These are phyloP conservation scores for Macrophya annulata DNA, from an alignment of 2,888 invertebrate genomes.

Conservation along the genomic window DNA sequence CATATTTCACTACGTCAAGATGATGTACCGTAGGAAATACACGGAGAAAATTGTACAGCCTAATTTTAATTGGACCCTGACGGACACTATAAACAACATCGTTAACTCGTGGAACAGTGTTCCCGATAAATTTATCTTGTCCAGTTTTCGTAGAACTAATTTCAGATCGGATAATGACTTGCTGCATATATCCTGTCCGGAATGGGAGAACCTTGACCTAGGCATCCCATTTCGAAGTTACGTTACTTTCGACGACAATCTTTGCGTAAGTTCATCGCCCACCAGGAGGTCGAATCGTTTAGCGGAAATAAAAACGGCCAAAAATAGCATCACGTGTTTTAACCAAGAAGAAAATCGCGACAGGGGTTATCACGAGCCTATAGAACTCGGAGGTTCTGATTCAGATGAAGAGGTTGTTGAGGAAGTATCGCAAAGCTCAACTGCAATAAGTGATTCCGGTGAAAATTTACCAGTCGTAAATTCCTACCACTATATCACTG, in stretches of 20 bases:
- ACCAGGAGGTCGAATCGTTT: slow-evolving; percentile 34
- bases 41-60: slow-evolving; percentile 60
- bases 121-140: slow-evolving; percentile 68
- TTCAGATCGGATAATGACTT: slow-evolving; percentile 69
- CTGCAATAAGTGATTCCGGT: not conserved
- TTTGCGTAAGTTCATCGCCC: slow-evolving; percentile 58
- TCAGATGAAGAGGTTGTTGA: slow-evolving; percentile 1
- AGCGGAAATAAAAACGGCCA: slow-evolving; percentile 24
- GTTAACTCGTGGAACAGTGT: slow-evolving; percentile 68
- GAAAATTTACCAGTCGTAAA: not conserved
- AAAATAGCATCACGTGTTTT: slow-evolving; percentile 5
- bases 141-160: slow-evolving; percentile 70
- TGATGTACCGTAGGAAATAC: slow-evolving; percentile 68
- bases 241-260: slow-evolving; percentile 72
- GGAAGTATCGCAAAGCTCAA: not conserved
- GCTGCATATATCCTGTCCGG: slow-evolving; percentile 64
- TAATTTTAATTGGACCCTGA: slow-evolving; percentile 62
- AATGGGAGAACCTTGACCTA: slow-evolving; percentile 65
- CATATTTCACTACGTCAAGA: slow-evolving; percentile 70
- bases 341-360: not conserved
- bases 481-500: not conserved
- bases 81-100: slow-evolving; percentile 65
- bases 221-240: slow-evolving; percentile 69
- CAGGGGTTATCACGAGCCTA: slow-evolving; percentile 8
- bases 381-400: slow-evolving; percentile 27